Percentiles rank a stretch among this genome's conserved stretches.
These are phyloP conservation scores for Cephus cinctus DNA, from an alignment of 1,140 invertebrate genomes.

Conservation along the genomic window DNA sequence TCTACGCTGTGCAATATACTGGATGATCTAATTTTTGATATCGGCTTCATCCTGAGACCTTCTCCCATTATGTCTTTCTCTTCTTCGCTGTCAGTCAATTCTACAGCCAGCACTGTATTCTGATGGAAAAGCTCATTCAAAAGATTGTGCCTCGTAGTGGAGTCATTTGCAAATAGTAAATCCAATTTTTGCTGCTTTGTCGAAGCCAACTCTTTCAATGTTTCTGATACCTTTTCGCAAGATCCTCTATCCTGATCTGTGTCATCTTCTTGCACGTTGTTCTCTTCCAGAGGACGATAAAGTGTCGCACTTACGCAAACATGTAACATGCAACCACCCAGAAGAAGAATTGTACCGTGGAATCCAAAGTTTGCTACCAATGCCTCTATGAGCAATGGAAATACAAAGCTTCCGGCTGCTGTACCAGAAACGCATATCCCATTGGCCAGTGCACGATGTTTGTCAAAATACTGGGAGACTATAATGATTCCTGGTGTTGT, in stretches of 20 bases:
- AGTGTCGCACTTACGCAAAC: slow-evolving; percentile 71
- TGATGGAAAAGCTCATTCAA: slow-evolving; percentile 62
- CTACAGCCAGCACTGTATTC: slow-evolving; percentile 39
- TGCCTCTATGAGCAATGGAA: slow-evolving; percentile 72
- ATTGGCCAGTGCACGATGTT: slow-evolving; percentile 74
- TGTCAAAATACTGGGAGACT: slow-evolving; percentile 78
- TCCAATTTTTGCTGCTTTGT: slow-evolving; percentile 53
- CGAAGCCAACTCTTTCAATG: too few relatives aligned
- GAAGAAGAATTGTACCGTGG: slow-evolving; percentile 69
- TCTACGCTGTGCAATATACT: slow-evolving; percentile 71
- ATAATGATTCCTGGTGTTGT: slow-evolving; percentile 79
- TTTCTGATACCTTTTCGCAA: too few relatives aligned
- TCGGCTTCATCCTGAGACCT: slow-evolving; percentile 56
- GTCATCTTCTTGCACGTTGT: slow-evolving; percentile 51
- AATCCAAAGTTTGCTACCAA: slow-evolving; percentile 67
- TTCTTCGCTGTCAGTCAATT: slow-evolving; percentile 58
- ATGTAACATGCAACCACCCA: slow-evolving; percentile 77
- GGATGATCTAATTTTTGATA: slow-evolving; percentile 65
- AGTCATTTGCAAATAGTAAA: slow-evolving; percentile 58
- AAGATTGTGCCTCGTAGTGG: slow-evolving; percentile 53
- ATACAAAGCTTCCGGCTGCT: slow-evolving; percentile 74
- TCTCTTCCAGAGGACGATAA: slow-evolving; percentile 65
- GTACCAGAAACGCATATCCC: slow-evolving; percentile 79
- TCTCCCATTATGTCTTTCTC: slow-evolving; percentile 62
- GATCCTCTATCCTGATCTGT: too few relatives aligned